A percentile compares a stretch with the other conserved stretches of the same genome.
Evolutionary conservation across 2,888 invertebrate genomes (phyloP).

Genomic region (Troides oblongomaculatus): DNA sequence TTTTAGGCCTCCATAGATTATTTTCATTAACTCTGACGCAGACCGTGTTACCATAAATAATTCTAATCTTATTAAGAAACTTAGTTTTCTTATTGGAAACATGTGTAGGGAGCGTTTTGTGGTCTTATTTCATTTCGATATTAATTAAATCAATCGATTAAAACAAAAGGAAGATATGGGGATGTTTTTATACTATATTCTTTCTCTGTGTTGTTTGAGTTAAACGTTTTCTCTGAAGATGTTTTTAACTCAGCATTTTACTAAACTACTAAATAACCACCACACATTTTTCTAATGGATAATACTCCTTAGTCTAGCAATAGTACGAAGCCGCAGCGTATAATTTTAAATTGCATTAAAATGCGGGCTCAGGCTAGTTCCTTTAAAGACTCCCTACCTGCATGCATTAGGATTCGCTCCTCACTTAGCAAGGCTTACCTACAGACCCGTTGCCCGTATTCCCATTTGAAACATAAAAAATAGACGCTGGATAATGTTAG

Average conservation of each 20-base stretch:
- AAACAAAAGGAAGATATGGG: not conserved
- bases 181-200: not conserved
- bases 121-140: not conserved
- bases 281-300: slow-evolving; percentile 16
- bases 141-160: not conserved
- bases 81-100: not conserved
- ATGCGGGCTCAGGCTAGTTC: slow-evolving; percentile 43
- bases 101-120: too few species aligned
- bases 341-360: slow-evolving; percentile 31
- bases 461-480: slow-evolving; percentile 71
- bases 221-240: not conserved
- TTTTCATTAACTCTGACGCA: too few species aligned
- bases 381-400: slow-evolving; percentile 56
- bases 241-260: not conserved
- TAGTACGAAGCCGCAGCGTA: slow-evolving; percentile 19
- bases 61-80: not conserved
- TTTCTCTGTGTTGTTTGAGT: not conserved
- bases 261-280: slow-evolving; percentile 1
- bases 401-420: slow-evolving; percentile 72
- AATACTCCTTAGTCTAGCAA: slow-evolving; percentile 11
- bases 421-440: slow-evolving; percentile 69
- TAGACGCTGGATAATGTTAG: slow-evolving; percentile 70
- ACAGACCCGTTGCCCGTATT: slow-evolving; percentile 80
- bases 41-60: not conserved
- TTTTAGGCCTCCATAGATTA: too few species aligned